Base-by-base conservation (phyloP, 2,797 vertebrate species). In the Gymnothorax reevesii region DNA sequence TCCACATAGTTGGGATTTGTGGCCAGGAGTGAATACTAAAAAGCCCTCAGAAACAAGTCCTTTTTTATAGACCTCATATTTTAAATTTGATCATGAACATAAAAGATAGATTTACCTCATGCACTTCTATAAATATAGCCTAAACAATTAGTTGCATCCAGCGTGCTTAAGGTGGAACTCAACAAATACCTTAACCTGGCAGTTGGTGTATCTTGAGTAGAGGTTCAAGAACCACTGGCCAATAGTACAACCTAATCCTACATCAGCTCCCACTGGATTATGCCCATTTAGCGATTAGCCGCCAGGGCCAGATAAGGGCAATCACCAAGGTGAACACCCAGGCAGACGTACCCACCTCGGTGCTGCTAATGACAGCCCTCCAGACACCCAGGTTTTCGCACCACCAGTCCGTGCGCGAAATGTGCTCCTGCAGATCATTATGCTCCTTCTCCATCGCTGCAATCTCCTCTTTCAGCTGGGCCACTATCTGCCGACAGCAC, bases 361-460 rank as follows among this genome's bases (percentile, higher is more conserved):
- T 93, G 80, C 92, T 93, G 87, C 92, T 92, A 87, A 97, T 95
- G 86, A 92, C 89, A 7, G 96, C 96, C 90, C 93, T 95, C 96
- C 96, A 97, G 92, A 94, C 90, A 86, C 96, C 96, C 0, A 97
- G 94, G 87, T 97, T 96, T 88, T 97, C 96, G 88, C 96, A 97
- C 96, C 96, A 97, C 94, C 96, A 96, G 52, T 97, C 96, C 0
- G 96, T 97, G 85, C 96, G 93, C 0, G 94, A 95, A 91, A 97
- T 95, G 91, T 97, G 96, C 57, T 96, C 86, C 88, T 96, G 95
- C 73, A 97, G 96, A 86, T 97, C 96, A 49, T 73, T 91, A 83
- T 95, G 94, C 88, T 97, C 96, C 86, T 96, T 96, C 89, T 97
- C 96, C 91, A 97, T 96, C 8, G 94, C 83, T 82, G 92, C 92